These are phyloP conservation scores for Tinamus major DNA, from an alignment of 2,797 vertebrate genomes.

Conservation along the genomic window DNA sequence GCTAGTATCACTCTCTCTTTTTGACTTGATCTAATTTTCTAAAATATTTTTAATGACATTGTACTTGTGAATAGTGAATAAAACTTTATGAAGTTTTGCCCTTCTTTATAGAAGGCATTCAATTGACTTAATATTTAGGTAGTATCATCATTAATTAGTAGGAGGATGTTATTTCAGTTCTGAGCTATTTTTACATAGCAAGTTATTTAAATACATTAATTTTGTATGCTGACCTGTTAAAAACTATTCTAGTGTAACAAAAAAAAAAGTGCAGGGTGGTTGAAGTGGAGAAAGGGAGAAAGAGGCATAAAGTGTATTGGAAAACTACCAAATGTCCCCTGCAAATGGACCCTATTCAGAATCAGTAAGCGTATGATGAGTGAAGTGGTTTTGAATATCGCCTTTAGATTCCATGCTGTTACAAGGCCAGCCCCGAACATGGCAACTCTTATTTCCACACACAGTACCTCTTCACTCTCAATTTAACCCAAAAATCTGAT, in stretches of 20 bases:
- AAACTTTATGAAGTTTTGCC: conserved; percentile 21
- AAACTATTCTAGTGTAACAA: conserved; percentile 56
- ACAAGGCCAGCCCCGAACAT: conserved; percentile 88
- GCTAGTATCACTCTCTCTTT: background rate
- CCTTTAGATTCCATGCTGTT: conserved; percentile 93
- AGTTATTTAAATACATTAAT: conserved; percentile 77
- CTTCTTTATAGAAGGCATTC: background rate
- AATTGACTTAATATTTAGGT: conserved; percentile 16
- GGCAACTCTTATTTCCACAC: conserved; percentile 89
- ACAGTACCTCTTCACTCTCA: conserved; percentile 96
- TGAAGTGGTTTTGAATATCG: conserved; percentile 93
- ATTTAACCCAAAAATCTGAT: conserved; percentile 97
- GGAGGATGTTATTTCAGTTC: conserved; percentile 16
- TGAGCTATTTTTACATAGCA: conserved; percentile 55
- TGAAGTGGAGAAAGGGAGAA: conserved; percentile 81
- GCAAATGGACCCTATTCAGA: conserved; percentile 92
- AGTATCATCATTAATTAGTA: background rate
- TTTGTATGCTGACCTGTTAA: conserved; percentile 77
- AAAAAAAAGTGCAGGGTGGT: conserved; percentile 73
- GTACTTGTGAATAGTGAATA: background rate
- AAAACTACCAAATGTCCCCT: conserved; percentile 89
- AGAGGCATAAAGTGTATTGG: conserved; percentile 90
- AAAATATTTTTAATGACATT: background rate
- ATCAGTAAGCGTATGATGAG: conserved; percentile 93
- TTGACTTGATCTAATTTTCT: background rate